Base-by-base conservation (phyloP, 2,113 vertebrate species). In the Oreochromis tanganicae region DNA sequence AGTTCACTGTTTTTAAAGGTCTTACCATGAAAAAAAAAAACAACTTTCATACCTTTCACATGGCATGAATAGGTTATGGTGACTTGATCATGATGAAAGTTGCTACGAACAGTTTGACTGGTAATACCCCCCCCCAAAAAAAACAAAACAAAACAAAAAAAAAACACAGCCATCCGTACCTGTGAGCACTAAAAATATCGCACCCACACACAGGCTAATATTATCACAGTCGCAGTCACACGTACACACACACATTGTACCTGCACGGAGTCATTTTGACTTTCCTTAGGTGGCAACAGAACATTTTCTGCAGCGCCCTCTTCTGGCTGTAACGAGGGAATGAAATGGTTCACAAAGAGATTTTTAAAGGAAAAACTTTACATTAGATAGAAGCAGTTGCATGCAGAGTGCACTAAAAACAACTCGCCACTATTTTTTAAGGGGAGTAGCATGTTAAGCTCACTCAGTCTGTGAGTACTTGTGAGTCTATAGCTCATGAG, bases 301-400 rank as follows among this genome's bases (percentile, higher is more conserved):
- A 95, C 91, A 56, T 93, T 95, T 80, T 96, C 95, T 71, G 92
- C 50, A 83, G 93, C 63, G 89, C 93, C 95, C 93, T 96, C 96
- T 95, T 96, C 96, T 96, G 96, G 95, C 95, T 95, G 94, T 50
- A 94, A 96, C 34, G 54, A 55, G 46, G 90, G 71, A 94, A 92
- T 59, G 41, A 83, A 63, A 85, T 41, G 38, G 43, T 80, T 91
- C 41, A 91, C 32, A 21, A 29, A 86, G 6, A 88, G 17, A 73
- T 16, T 66, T 82, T 29, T 17, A 83, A 59, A 11, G 13, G 11
- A 46, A 32, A 43, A 13, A n/a, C 16, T 11, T 7, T 41, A 17
- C 9, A 54, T 32, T 3, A 59, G 27, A 56, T 10, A 34, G 21
- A 38, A 46, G 32, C 9, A 10, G 17, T 2, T 16, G 17, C 27